A percentile compares a stretch with the other conserved stretches of the same genome.
Conservation (phyloP, 2,113 vertebrate genomes). For the Myanophis thanlyinensis region DNA sequence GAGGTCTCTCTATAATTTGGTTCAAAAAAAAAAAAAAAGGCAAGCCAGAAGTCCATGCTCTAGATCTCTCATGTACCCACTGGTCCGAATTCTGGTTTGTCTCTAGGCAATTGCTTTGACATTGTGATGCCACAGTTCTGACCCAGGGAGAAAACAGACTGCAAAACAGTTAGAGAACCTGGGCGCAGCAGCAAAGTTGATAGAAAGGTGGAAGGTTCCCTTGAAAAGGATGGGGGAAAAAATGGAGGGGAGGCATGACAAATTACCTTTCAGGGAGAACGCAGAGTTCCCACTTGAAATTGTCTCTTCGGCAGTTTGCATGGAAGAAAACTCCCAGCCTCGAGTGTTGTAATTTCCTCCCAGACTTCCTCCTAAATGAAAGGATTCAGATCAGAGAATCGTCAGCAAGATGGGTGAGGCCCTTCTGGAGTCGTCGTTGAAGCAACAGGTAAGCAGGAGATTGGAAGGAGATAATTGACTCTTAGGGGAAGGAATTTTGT, state of each 20-base stretch:
- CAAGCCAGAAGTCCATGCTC: too few species aligned
- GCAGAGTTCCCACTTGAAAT: constrained; percentile 67
- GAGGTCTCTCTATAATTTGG: too few species aligned
- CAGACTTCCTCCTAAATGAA: constrained; percentile 55
- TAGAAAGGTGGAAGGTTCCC: not conserved
- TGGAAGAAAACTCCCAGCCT: constrained; percentile 75
- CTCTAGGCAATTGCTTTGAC: not conserved
- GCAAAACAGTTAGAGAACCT: too few species aligned
- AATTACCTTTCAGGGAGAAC: constrained; percentile 73
- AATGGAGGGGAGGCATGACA: not conserved
- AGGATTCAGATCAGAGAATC: constrained; percentile 48
- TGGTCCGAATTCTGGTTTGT: too few species aligned
- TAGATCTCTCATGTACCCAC: too few species aligned
- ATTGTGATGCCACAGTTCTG: not conserved
- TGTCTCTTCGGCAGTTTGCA: constrained; percentile 70
- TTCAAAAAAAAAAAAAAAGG: too few species aligned
- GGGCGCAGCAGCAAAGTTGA: not conserved
- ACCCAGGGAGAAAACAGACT: not conserved
- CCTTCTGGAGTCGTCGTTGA: not conserved
- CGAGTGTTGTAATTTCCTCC: constrained; percentile 74
- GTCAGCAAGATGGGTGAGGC: constrained; percentile 23
- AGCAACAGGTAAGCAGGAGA: constrained; percentile 6
- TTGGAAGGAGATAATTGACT: not conserved
- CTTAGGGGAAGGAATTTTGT: not conserved
- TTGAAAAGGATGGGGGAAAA: not conserved